A percentile compares a stretch with the other conserved stretches of the same genome.
These are phyloP conservation scores for Poecilia wingei DNA, from an alignment of 2,797 vertebrate genomes.

Conservation along the genomic window DNA sequence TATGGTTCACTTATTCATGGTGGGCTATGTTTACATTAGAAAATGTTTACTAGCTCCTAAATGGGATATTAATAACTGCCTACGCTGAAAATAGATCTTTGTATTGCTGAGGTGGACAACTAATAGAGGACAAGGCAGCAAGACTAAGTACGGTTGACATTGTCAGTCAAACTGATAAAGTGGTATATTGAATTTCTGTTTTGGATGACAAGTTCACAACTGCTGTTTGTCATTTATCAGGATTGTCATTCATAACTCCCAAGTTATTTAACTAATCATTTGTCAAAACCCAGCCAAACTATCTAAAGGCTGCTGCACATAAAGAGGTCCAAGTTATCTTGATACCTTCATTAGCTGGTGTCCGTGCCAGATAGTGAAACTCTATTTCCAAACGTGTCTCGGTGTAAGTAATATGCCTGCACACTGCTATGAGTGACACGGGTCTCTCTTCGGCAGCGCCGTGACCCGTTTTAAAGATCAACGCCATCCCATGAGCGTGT, in stretches of 20 bases:
- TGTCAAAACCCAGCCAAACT: constrained; percentile 27
- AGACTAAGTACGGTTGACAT: constrained; percentile 50
- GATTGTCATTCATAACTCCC: constrained; percentile 35
- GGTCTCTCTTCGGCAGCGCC: constrained; percentile 79
- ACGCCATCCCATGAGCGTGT: constrained; percentile 83
- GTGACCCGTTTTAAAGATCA: constrained; percentile 87
- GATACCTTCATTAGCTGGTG: constrained; percentile 35
- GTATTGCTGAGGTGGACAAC: constrained; percentile 38
- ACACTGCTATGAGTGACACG: constrained; percentile 76
- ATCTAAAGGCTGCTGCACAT: constrained; percentile 53
- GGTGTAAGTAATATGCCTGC: constrained; percentile 81
- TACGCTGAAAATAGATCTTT: constrained; percentile 41
- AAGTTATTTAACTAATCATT: constrained; percentile 45
- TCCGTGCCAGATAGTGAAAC: constrained; percentile 42
- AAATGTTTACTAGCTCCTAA: background rate
- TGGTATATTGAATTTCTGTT: constrained; percentile 33
- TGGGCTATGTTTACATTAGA: background rate
- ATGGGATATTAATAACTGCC: constrained; percentile 9
- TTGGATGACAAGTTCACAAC: constrained; percentile 30
- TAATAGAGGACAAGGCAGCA: constrained; percentile 45
- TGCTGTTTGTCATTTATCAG: constrained; percentile 44
- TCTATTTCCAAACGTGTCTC: constrained; percentile 72
- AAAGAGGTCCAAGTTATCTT: constrained; percentile 39
- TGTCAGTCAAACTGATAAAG: constrained; percentile 71
- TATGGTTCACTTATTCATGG: background rate